These are phyloP conservation scores for Trilocha varians DNA, from an alignment of 2,888 invertebrate species.

Conservation along the genomic window DNA sequence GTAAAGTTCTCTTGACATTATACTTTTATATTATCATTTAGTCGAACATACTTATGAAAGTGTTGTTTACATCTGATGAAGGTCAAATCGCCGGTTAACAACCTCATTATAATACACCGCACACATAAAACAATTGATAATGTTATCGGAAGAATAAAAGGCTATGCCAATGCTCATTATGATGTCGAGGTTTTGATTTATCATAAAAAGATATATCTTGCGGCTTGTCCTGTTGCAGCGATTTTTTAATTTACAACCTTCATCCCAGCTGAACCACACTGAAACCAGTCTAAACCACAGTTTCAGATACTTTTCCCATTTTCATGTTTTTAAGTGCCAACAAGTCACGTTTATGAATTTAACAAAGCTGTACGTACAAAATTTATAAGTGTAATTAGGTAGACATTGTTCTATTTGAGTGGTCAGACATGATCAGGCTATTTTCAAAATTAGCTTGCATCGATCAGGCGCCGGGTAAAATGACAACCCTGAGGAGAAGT, in stretches of 20 bases:
- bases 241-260: no score
- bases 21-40: background rate
- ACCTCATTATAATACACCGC: conserved; percentile 26
- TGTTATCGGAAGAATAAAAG: conserved; percentile 32
- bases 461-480: conserved; percentile 11
- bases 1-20: background rate
- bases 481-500: conserved; percentile 8
- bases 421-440: background rate
- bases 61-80: conserved; percentile 21
- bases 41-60: background rate
- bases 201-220: no score
- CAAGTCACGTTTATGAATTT: no score
- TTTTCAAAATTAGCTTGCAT: no score
- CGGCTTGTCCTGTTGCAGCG: no score
- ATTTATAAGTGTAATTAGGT: no score
- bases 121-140: conserved; percentile 27
- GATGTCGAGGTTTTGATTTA: background rate
- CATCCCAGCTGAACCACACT: no score
- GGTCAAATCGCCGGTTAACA: conserved; percentile 34
- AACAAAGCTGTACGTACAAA: background rate
- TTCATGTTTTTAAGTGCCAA: no score
- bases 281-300: no score
- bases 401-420: background rate
- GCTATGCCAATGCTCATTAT: conserved; percentile 15
- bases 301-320: no score